Evolutionary conservation across 2,797 vertebrate species (phyloP), one percentile per base, ranked within the genome.

Genomic region (Syngnathus acus): DNA sequence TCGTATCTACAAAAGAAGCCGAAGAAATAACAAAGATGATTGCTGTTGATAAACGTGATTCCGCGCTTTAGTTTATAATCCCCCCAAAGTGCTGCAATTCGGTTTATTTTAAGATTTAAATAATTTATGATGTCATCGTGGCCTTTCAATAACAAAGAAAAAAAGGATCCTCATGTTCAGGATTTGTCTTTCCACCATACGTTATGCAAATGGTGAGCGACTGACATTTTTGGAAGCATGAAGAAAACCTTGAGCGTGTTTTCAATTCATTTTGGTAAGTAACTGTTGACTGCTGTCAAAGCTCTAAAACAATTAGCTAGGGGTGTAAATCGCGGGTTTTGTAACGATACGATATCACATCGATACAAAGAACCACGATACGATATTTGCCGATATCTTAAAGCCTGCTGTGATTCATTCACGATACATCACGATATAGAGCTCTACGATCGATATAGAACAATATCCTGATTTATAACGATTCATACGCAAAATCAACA

Each of bases 1-100:
- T 73, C 62, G 47, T 50, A 53, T 71, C 78, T 67, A 87, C 85
- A 86, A 81, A 84, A 67, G 39, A 43, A 61, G 39, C 38, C 39
- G 38, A 40, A 42, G 58, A 16, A 37, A 37, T 8, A 59, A 57
- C 54, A 19, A 8, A 38, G 37, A 10, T 60, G 4, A 60, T 60
- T 42, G n/a, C 19, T 40, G 39, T 19, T 60, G 19, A 21, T 60
- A 21, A 60, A n/a, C 9, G 54, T 57, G 54, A 17, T 26, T 17
- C 32, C 32, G 16, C 13, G 14, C 11, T 32, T 21, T n/a, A 19
- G 50, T 54, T 54, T 23, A 58, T 58, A 32, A 55, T 55, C 10
- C 21, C 21, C 4, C 5, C 13, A 26, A 59, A 39, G 57, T 39
- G 37, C 37, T 19, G 1, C 37, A 39, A 23, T 54, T 59, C 37